These are phyloP conservation scores for Tylochromis polylepis DNA, from an alignment of 2,113 vertebrate genomes.

Conservation along the genomic window DNA sequence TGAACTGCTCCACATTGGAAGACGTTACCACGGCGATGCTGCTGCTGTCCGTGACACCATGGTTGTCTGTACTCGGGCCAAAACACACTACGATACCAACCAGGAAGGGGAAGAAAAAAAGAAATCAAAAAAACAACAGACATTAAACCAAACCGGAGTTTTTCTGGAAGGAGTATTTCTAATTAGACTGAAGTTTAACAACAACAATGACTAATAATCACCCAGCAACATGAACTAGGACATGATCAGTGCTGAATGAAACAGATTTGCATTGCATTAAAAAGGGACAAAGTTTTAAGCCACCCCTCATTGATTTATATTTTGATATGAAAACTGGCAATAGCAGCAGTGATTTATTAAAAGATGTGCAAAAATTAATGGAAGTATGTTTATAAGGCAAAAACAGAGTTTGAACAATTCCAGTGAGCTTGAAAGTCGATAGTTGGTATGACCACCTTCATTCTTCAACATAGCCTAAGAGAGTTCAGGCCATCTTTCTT, in stretches of 20 bases:
- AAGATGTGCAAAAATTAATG: background rate
- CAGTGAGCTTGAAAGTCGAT: too few relatives aligned
- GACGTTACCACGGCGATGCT: slow-evolving; percentile 75
- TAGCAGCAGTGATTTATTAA: background rate
- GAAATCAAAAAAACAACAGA: background rate
- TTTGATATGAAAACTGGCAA: background rate
- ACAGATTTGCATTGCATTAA: background rate
- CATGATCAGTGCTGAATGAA: background rate
- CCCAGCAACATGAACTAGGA: background rate
- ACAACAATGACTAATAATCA: background rate
- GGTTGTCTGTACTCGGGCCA: slow-evolving; percentile 83
- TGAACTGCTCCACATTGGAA: slow-evolving; percentile 83
- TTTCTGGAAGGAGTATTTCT: background rate
- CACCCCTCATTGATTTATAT: background rate
- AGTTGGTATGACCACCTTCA: too few relatives aligned
- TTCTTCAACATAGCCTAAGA: too few relatives aligned
- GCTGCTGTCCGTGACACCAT: slow-evolving; percentile 62
- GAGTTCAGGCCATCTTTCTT: too few relatives aligned
- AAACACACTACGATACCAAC: slow-evolving; percentile 80
- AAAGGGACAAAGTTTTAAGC: background rate
- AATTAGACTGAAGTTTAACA: background rate
- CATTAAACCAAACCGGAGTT: background rate
- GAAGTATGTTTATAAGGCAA: too few relatives aligned
- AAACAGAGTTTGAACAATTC: too few relatives aligned
- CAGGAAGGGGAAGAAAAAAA: background rate